Evolutionary conservation across 2,888 invertebrate species (phyloP).

Genomic region (Agyllia agylla): DNA sequence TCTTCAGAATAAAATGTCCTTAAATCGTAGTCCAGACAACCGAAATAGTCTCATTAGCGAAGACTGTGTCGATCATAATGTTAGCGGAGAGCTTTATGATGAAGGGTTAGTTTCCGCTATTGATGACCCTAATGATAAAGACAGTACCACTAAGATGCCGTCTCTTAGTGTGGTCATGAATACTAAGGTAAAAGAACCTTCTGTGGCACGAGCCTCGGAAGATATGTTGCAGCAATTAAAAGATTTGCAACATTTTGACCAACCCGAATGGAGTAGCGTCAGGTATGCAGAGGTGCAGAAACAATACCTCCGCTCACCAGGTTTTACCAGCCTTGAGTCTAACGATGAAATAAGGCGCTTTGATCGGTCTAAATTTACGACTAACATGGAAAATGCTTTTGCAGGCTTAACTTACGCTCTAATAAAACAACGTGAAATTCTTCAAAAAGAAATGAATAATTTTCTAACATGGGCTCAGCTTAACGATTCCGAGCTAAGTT

Average conservation of each 20-base stretch:
- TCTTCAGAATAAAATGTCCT: neutral
- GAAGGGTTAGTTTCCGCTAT: neutral
- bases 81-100: neutral
- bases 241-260: neutral
- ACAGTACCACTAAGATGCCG: neutral
- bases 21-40: neutral
- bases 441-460: slow-evolving; percentile 13
- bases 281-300: neutral
- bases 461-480: slow-evolving; percentile 4
- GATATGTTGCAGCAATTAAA: neutral
- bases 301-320: neutral
- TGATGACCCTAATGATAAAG: neutral
- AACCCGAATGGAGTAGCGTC: neutral
- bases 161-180: neutral
- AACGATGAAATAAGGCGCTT: neutral
- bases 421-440: neutral
- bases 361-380: neutral
- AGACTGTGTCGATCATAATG: neutral
- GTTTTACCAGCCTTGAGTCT: neutral
- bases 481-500: neutral
- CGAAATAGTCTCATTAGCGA: neutral
- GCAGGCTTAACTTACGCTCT: slow-evolving; percentile 6
- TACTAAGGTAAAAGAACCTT: neutral
- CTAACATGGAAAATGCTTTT: slow-evolving; percentile 7
- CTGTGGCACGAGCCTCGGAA: neutral